Evolutionary conservation across 2,888 invertebrate genomes (phyloP), one percentile per base, ranked within the genome.

Genomic region (Cephus rjabovi): DNA sequence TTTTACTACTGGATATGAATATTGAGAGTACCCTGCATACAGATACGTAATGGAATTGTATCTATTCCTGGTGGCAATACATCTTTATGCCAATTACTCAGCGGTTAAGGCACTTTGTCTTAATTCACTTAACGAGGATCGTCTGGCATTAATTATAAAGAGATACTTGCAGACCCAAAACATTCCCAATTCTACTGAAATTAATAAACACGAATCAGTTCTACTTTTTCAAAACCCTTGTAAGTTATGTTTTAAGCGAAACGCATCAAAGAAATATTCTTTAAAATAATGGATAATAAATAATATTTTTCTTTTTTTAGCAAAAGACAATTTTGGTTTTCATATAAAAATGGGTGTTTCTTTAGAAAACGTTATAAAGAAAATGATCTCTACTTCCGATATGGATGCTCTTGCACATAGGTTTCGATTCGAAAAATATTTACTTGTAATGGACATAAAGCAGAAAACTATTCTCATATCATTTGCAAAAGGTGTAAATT

Each of bases 81-180:
- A 99, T 92, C 93, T 99, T 30, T 94, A 94, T 88, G 96, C 96
- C 75, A 99, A 99, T 92, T 97, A 97, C 89, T 93, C 94, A 84
- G 98, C 98, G 1, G 97, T 99, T 0, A 94, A 94, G 82, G 93
- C 96, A 0, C 94, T 99, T 12, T 94, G 95, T 84, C 93, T 98
- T 89, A 94, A 95, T 83, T 95, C 96, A 0, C 93, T 98, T 70
- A 99, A 98, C 90, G 95, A 95, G 86, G 94, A 96, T 35, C 94
- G 98, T 75, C 94, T 96, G 83, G 92, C 95, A 33, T 93, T 96
- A 78, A 92, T 95, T 0, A 92, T 98, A 34, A 93, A 95, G 82
- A 93, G 94, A 76, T 98, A 95, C 90, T 92, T 97, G 78, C 92
- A 92, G 33, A 92, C 93, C 33, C 94, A 95, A 77, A 90, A 93